These are phyloP conservation scores for Chrysolina oricalcia DNA, from an alignment of 2,888 invertebrate species.

Conservation along the genomic window DNA sequence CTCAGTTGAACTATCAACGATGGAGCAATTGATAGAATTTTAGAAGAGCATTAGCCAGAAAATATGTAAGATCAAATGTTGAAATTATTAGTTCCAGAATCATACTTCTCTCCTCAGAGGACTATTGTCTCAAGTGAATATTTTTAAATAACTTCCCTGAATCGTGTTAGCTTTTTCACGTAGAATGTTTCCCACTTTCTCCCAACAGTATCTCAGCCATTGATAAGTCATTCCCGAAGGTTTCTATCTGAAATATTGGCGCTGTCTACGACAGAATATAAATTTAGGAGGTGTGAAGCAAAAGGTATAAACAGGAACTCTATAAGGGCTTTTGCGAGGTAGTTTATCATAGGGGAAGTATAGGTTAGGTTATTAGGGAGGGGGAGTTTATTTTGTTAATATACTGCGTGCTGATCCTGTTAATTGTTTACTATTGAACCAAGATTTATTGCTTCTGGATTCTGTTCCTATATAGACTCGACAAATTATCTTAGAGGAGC, in stretches of 20 bases:
- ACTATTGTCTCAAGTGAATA: too few species aligned
- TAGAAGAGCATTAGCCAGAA: too few species aligned
- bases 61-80: too few species aligned
- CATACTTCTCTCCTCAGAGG: too few species aligned
- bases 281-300: constrained; percentile 49
- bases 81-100: too few species aligned
- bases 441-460: constrained; percentile 35
- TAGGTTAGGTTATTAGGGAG: constrained; percentile 42
- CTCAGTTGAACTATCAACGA: too few species aligned
- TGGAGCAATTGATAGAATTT: too few species aligned
- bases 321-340: constrained; percentile 27
- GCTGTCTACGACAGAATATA: constrained; percentile 46
- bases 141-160: neutral
- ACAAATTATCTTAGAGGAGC: neutral
- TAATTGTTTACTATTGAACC: constrained; percentile 45
- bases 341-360: constrained; percentile 39
- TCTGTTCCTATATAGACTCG: neutral
- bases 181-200: constrained; percentile 37
- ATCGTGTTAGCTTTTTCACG: neutral
- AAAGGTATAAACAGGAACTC: constrained; percentile 33
- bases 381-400: constrained; percentile 46
- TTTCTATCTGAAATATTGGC: constrained; percentile 49
- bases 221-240: constrained; percentile 39
- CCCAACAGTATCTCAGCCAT: constrained; percentile 32
- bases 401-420: constrained; percentile 43